phyloP scores from a whole-genome alignment of 2,888 invertebrate species.

The Thymelicus acteon region DNA sequence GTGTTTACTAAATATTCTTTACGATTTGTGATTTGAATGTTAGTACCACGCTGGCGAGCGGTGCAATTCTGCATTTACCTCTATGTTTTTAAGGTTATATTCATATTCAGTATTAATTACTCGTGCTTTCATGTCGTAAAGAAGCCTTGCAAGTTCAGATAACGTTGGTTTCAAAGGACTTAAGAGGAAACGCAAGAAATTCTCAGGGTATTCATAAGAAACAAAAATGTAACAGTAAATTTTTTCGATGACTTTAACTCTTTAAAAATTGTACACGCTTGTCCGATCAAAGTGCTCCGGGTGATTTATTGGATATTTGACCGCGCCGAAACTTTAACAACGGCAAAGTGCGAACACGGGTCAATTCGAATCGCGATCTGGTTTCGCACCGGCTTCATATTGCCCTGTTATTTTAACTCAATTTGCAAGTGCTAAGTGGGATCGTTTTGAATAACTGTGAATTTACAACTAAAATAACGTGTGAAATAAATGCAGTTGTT shows the following conservation, averaged over 20 bases:
- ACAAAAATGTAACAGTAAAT: conserved; percentile 1
- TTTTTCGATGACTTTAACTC: background rate
- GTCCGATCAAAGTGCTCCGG: conserved; percentile 3
- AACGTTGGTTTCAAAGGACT: background rate
- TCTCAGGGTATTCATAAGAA: background rate
- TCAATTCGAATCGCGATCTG: conserved; percentile 19
- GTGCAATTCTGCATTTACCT: too few relatives aligned
- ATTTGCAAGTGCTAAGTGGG: conserved; percentile 30
- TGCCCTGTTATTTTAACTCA: conserved; percentile 22
- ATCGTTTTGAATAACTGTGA: conserved; percentile 19
- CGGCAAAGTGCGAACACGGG: conserved; percentile 25
- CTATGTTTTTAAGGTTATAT: too few relatives aligned
- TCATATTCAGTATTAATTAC: too few relatives aligned
- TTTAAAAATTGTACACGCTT: conserved; percentile 18
- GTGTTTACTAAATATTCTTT: too few relatives aligned
- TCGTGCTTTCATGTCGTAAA: background rate
- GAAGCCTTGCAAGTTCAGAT: background rate
- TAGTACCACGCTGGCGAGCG: too few relatives aligned
- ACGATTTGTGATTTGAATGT: too few relatives aligned
- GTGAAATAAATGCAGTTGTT: background rate
- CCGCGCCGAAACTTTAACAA: conserved; percentile 11
- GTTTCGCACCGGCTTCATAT: conserved; percentile 1
- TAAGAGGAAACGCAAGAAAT: background rate
- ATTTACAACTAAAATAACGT: conserved; percentile 3
- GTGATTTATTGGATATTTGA: conserved; percentile 22